Evolutionary conservation across 2,888 invertebrate species (phyloP).

Genomic region (Leptopterna dolabrata): DNA sequence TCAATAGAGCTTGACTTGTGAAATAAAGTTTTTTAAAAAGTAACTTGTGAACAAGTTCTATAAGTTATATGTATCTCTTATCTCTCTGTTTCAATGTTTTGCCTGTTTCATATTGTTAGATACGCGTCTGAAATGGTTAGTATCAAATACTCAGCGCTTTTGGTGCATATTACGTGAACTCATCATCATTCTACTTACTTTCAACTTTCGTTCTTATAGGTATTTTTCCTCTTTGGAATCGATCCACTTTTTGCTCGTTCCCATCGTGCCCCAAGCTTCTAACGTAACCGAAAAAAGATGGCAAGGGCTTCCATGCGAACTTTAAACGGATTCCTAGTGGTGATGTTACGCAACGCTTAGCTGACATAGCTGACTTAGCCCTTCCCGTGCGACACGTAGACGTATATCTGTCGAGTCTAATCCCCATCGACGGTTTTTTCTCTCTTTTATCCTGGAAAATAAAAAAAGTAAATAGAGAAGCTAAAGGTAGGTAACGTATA

Average conservation of each 20-base stretch:
- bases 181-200: no score
- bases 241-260: neutral
- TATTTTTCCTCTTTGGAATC: neutral
- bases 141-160: no score
- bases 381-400: neutral
- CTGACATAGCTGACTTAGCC: neutral
- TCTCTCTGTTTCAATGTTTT: no score
- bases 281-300: neutral
- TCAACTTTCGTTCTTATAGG: no score
- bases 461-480: neutral
- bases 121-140: no score
- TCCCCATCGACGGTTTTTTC: neutral
- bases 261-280: neutral
- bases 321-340: neutral
- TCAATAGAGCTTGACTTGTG: no score
- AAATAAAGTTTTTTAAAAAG: no score
- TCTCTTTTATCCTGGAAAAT: neutral
- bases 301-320: neutral
- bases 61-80: no score
- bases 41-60: no score
- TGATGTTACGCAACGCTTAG: neutral
- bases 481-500: neutral
- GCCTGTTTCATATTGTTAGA: no score
- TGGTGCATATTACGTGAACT: no score
- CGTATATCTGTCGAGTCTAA: neutral